Evolutionary conservation across 1,140 invertebrate species (phyloP), one percentile per base, ranked within the genome.

Genomic region (Cydia fagiglandana): DNA sequence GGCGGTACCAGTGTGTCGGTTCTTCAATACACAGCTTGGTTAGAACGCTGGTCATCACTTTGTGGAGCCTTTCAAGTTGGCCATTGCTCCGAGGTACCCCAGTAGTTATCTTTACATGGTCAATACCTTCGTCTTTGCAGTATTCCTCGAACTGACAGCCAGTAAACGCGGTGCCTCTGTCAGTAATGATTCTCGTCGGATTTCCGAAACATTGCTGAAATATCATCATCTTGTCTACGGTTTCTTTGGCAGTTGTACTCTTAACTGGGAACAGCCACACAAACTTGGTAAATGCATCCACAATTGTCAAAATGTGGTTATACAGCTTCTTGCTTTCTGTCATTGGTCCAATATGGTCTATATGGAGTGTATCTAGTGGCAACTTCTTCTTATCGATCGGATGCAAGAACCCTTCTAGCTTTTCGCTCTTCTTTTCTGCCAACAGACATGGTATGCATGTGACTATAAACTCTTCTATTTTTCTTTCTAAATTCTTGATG

Each of bases 101-200:
- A 0, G 86, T 88, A 1, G 88, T 86, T 28, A 85, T 89, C 2
- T n/a, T 75, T 64, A 77, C 28, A 77, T 89, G 88, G 7, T 80
- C 41, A 34, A 93, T 89, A 30, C 80, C 77, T 79, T 91, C 83
- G 9, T 76, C 24, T n/a, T 75, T 15, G 74, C 87, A 90, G 77
- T 89, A 91, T 0, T 80, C 73, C 68, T 83, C 9, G 75, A 90
- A 89, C 0, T 81, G 78, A 10, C 80, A 77, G 7, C 83, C 75
- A 0, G 88, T 93, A 74, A 93, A 93, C 0, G 91, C 90, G 6
- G 89, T 81, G 4, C 83, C 85, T 70, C 85, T 64, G 70, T 91
- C 88, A 0, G 83, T 81, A 1, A 91, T 82, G 9, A 92, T 85
- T 50, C 86, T 78, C 12, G 61, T 20, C 4, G 88, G 88, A 41